Evolutionary conservation across 1,140 invertebrate species (phyloP).

Genomic region (Temnothorax longispinosus): DNA sequence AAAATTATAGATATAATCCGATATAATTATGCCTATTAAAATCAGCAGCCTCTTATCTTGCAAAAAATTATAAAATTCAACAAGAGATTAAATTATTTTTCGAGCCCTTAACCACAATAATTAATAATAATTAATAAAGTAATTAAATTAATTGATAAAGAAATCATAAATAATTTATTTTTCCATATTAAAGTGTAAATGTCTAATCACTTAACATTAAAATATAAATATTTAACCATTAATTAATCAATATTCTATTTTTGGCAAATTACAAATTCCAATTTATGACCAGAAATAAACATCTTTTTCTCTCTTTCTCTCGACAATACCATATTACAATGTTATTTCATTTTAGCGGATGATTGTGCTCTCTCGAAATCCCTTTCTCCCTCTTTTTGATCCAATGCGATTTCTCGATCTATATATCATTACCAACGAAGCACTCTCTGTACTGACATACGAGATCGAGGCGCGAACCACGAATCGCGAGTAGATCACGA

Average conservation of each 20-base stretch:
- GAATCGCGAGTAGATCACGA: conserved; percentile 57
- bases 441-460: conserved; percentile 16
- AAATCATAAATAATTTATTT: not conserved
- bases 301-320: not conserved
- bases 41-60: not conserved
- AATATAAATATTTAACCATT: not conserved
- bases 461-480: conserved; percentile 52
- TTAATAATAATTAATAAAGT: not conserved
- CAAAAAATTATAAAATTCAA: not conserved
- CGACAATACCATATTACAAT: not conserved
- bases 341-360: not conserved
- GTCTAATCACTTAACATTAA: too few species aligned
- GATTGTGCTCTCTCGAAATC: not conserved
- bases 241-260: not conserved
- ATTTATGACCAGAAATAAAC: not conserved
- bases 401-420: conserved; percentile 22
- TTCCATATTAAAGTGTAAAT: not conserved
- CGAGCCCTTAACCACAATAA: not conserved
- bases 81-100: not conserved
- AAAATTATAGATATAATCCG: not conserved
- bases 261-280: not conserved
- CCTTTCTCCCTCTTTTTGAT: not conserved
- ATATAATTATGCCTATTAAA: not conserved
- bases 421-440: not conserved
- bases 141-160: conserved; percentile 2